Evolutionary conservation across 2,797 vertebrate species (phyloP).

Genomic region (Phoxinus dragarum): DNA sequence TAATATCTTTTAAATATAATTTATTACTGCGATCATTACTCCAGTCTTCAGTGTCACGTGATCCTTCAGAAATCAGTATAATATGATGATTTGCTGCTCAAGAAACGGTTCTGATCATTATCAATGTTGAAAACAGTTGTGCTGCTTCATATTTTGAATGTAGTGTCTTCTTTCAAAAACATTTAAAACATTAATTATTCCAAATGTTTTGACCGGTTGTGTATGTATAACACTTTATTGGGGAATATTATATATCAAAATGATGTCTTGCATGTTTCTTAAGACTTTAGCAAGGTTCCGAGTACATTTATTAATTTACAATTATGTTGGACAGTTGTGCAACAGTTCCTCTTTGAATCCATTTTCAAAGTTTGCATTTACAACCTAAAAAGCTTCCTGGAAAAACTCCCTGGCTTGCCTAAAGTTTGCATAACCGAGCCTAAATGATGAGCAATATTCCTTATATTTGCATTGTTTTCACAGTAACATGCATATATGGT

Average conservation of each 20-base stretch:
- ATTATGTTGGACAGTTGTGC: not conserved
- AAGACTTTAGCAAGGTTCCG: not conserved
- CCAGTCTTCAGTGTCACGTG: not conserved
- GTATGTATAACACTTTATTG: not conserved
- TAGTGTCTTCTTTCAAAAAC: too few relatives aligned
- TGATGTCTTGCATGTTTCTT: not conserved
- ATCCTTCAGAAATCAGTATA: not conserved
- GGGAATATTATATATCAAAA: not conserved
- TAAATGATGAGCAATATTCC: not conserved
- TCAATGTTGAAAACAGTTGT: not conserved
- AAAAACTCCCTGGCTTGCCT: not conserved
- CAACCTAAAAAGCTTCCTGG: not conserved
- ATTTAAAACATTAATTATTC: not conserved
- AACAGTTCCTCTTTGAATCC: not conserved
- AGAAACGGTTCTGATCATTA: not conserved
- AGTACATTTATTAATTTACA: not conserved
- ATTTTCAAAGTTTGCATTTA: not conserved
- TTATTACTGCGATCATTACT: not conserved
- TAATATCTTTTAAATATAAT: not conserved
- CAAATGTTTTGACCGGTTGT: not conserved
- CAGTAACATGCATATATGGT: not conserved
- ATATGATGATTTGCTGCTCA: not conserved
- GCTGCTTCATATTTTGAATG: too few relatives aligned
- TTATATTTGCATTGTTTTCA: constrained; percentile 1
- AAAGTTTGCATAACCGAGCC: constrained; percentile 9